A percentile compares a stretch with the other conserved stretches of the same genome.
Conservation (phyloP, 2,888 invertebrate genomes). For the Lepidochrysops patricia region DNA sequence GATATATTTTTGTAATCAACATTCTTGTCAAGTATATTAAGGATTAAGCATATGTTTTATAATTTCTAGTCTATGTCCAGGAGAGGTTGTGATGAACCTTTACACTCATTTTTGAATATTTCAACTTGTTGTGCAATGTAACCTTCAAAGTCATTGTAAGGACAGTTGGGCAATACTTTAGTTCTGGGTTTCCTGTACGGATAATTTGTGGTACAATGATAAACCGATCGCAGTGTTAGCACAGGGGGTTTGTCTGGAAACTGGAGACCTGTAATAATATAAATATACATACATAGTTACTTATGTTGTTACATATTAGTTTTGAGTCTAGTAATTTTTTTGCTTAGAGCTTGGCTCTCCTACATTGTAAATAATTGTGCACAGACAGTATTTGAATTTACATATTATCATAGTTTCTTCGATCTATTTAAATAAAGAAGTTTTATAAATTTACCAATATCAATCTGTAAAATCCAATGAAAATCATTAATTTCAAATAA, state of each 20-base stretch:
- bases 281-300: no score
- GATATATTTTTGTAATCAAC: no score
- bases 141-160: constrained; percentile 61
- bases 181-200: constrained; percentile 56
- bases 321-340: no score
- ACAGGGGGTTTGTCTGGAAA: constrained; percentile 75
- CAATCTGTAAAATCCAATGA: constrained; percentile 76
- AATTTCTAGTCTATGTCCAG: constrained; percentile 39
- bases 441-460: constrained; percentile 50
- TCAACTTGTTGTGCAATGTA: constrained; percentile 66
- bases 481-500: constrained; percentile 77
- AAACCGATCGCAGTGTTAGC: constrained; percentile 71
- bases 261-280: constrained; percentile 43
- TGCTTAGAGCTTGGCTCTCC: no score
- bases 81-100: constrained; percentile 40
- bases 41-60: no score
- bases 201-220: constrained; percentile 45
- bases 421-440: no score
- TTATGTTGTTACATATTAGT: no score
- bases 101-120: constrained; percentile 64
- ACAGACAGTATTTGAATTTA: no score
- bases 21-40: no score
- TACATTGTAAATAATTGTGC: no score
- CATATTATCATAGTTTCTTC: no score
- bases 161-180: constrained; percentile 54